A percentile compares a stretch with the other conserved stretches of the same genome.
These are phyloP conservation scores for Talpa occidentalis DNA, from an alignment of 2,113 vertebrate genomes.

Conservation along the genomic window DNA sequence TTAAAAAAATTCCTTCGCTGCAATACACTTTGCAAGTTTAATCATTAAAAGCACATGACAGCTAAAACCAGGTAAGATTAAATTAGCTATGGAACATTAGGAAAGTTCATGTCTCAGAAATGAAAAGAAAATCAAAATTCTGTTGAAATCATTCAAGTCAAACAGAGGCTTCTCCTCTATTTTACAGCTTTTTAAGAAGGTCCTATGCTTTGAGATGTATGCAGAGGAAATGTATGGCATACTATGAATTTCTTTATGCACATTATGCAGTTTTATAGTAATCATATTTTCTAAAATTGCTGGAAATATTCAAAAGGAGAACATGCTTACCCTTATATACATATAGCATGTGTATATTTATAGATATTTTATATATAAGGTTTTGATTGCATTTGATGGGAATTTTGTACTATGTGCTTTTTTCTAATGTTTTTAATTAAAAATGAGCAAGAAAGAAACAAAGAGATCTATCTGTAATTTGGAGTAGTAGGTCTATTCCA, in stretches of 20 bases:
- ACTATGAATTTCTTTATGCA: not conserved
- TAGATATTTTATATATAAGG: not conserved
- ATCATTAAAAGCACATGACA: slow-evolving; percentile 70
- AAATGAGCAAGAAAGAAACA: not conserved
- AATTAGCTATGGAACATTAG: slow-evolving; percentile 73
- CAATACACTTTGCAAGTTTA: slow-evolving; percentile 68
- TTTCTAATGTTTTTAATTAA: not conserved
- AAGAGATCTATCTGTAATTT: not conserved
- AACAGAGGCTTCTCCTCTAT: not conserved
- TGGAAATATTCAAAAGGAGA: slow-evolving; percentile 26
- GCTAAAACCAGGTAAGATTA: slow-evolving; percentile 66
- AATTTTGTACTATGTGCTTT: not conserved
- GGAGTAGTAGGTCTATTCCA: not conserved
- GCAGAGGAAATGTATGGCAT: not conserved
- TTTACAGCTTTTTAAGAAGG: not conserved
- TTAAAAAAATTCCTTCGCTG: slow-evolving; percentile 65
- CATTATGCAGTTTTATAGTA: not conserved
- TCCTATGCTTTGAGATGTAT: not conserved
- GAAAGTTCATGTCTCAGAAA: slow-evolving; percentile 59
- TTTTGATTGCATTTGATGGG: not conserved
- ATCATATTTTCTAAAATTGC: not conserved
- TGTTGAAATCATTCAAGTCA: slow-evolving; percentile 60
- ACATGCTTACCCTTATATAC: not conserved
- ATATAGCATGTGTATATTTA: not conserved
- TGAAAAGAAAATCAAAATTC: slow-evolving; percentile 67